Conservation (phyloP, 2,888 invertebrate genomes). For the Eledone cirrhosa region DNA sequence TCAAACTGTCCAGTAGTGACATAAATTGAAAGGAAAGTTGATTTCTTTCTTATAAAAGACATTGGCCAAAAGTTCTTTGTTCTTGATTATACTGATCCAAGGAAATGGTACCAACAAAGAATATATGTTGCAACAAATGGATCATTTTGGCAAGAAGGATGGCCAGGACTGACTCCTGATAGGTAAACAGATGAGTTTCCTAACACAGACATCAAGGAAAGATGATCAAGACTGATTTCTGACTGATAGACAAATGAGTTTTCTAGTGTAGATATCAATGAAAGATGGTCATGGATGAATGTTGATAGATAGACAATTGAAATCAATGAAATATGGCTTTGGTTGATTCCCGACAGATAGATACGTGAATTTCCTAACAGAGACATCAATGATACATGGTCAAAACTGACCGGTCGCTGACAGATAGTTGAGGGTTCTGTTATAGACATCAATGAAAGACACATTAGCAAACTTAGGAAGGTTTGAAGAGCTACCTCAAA, state of each 20-base stretch:
- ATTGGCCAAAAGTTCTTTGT: background rate
- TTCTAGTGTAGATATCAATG: background rate
- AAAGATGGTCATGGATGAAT: constrained; percentile 5
- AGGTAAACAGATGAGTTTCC: constrained; percentile 16
- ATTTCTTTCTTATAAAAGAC: background rate
- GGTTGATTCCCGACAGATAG: background rate
- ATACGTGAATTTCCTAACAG: constrained; percentile 20
- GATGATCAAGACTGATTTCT: too few species aligned
- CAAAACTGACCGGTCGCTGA: too few species aligned
- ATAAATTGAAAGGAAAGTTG: background rate
- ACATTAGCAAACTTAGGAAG: background rate
- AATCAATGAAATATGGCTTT: too few species aligned
- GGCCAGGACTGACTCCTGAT: constrained; percentile 9
- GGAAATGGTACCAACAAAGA: too few species aligned
- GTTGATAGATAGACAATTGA: too few species aligned
- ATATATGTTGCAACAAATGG: background rate
- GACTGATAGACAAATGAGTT: too few species aligned
- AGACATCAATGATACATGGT: background rate
- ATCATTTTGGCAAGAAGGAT: constrained; percentile 17
- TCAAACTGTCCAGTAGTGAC: too few species aligned
- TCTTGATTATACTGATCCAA: background rate
- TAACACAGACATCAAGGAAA: background rate
- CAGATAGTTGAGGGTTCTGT: too few species aligned
- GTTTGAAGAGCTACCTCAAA: background rate
- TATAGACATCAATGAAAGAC: constrained; percentile 16